Evolutionary conservation across 2,113 vertebrate genomes (phyloP).

Genomic region (Oryctolagus cuniculus): DNA sequence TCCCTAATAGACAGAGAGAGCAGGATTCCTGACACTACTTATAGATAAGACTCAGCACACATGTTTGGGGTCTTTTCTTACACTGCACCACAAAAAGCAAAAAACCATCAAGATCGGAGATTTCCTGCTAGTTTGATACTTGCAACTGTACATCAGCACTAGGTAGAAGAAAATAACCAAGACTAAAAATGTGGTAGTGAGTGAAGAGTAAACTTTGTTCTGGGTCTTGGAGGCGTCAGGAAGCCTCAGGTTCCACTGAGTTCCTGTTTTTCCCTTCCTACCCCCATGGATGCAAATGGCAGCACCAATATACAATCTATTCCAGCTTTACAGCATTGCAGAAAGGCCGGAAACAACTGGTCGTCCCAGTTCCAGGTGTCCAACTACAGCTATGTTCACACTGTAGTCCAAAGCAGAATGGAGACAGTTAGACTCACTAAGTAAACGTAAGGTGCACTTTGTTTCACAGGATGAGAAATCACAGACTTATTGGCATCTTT

Average conservation of each 20-base stretch:
- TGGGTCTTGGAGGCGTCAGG: not conserved
- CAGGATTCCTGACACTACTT: not conserved
- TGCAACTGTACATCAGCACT: not conserved
- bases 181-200: not conserved
- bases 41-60: not conserved
- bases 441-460: not conserved
- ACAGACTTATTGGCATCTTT: not conserved
- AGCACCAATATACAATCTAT: not conserved
- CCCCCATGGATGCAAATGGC: not conserved
- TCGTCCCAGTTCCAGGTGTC: not conserved
- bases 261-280: not conserved
- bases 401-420: not conserved
- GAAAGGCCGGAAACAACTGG: not conserved
- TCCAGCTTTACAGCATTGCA: not conserved
- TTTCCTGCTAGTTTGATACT: not conserved
- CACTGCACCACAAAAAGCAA: not conserved
- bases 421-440: not conserved
- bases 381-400: not conserved
- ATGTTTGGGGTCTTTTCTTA: not conserved
- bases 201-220: not conserved
- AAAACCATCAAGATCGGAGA: not conserved
- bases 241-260: not conserved
- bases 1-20: not conserved
- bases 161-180: not conserved
- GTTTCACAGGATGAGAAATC: not conserved